Conservation (phyloP, 2,797 vertebrate genomes). For the Lerista edwardsae region DNA sequence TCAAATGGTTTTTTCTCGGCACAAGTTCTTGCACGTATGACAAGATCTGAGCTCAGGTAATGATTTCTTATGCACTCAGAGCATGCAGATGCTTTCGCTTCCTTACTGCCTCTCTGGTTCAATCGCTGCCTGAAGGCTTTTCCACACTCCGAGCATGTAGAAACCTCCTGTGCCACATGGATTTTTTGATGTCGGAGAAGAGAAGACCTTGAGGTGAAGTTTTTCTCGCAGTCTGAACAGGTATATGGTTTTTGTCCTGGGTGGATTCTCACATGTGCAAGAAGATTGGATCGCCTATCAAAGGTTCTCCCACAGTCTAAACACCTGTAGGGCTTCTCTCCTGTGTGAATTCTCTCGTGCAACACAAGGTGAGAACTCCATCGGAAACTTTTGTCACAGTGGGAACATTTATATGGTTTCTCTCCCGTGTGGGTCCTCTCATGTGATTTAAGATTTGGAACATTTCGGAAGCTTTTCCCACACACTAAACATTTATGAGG, state of each 20-base stretch:
- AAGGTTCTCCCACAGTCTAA: slow-evolving; percentile 66
- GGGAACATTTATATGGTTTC: slow-evolving; percentile 14
- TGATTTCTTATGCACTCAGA: slow-evolving; percentile 12
- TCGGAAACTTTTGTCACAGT: slow-evolving; percentile 65
- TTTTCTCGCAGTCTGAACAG: slow-evolving; percentile 43
- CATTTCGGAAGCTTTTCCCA: slow-evolving; percentile 66
- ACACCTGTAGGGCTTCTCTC: slow-evolving; percentile 63
- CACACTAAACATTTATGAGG: slow-evolving; percentile 64
- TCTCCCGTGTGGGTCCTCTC: slow-evolving; percentile 48
- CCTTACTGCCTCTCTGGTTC: slow-evolving; percentile 9
- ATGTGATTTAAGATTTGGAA: slow-evolving; percentile 67
- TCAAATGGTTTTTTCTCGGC: slow-evolving; percentile 22
- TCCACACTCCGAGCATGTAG: slow-evolving; percentile 18
- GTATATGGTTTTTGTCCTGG: slow-evolving; percentile 15
- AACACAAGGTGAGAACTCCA: slow-evolving; percentile 65
- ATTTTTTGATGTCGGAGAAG: slow-evolving; percentile 29
- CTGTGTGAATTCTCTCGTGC: slow-evolving; percentile 41
- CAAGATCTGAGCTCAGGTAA: slow-evolving; percentile 24
- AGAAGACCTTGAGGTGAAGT: slow-evolving; percentile 34
- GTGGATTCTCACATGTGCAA: slow-evolving; percentile 48
- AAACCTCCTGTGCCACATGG: slow-evolving; percentile 28
- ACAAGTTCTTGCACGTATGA: not conserved
- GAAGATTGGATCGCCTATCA: slow-evolving; percentile 58
- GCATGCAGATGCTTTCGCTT: slow-evolving; percentile 20
- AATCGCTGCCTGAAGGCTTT: slow-evolving; percentile 28